Evolutionary conservation across 2,888 invertebrate genomes (phyloP), one percentile per base, ranked within the genome.

Genomic region (Priocnemis perturbator): DNA sequence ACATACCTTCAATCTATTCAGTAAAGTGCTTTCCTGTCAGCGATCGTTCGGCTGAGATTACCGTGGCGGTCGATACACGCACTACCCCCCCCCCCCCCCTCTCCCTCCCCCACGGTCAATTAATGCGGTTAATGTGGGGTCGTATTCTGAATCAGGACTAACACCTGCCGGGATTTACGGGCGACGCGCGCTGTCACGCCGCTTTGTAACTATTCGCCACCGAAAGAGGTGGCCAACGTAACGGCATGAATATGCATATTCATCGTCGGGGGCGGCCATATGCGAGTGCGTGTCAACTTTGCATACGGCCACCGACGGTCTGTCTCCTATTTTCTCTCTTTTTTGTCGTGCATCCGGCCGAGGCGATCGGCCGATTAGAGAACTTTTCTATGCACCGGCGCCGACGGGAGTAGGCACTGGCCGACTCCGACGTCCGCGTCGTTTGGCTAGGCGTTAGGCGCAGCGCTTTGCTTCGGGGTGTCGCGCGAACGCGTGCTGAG

Each of bases 81-180:
- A 52, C 52, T 60, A 70, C 56, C 58, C 70, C 56, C 37, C 70
- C n/a, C n/a, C n/a, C n/a, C n/a, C n/a, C n/a, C n/a, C n/a, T n/a
- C n/a, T n/a, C n/a, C n/a, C n/a, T n/a, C n/a, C n/a, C n/a, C n/a
- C n/a, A n/a, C n/a, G 21, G 53, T 9, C 70, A 69, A 77, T 71
- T 73, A 78, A 71, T 74, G 68, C 53, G 74, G 69, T 76, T 77
- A 69, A 69, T 65, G 55, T 70, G 64, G 71, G 71, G 71, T 67
- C 71, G 71, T 60, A 59, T 63, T 69, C 74, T 77, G 77, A 83
- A 82, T 82, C 83, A 81, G 77, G 75, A 77, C 64, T 66, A 69
- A 67, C 78, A 78, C 76, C 78, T 78, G 78, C 69, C 73, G 60
- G 66, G 71, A 78, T 73, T 78, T 78, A 69, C 53, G 61, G 53